Evolutionary conservation across 2,797 vertebrate species (phyloP), one percentile per base, ranked within the genome.

Genomic region (Molossus molossus): DNA sequence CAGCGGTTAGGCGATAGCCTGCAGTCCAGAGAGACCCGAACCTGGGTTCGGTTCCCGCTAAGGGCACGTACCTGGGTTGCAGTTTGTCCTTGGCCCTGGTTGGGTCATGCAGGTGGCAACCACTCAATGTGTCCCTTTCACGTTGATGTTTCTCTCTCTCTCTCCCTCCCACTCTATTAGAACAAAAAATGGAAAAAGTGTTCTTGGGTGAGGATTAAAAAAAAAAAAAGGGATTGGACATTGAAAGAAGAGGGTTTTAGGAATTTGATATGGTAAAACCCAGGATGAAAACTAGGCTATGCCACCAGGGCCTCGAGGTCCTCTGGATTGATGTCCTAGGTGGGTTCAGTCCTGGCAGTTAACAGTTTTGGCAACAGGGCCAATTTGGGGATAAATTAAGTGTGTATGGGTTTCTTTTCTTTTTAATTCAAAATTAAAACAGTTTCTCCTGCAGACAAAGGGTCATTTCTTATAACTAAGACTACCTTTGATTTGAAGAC

Each of bases 361-460:
- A 93, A 88, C 2, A 55, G 62, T 48, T 91, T 83, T 89, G 64
- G 14, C 48, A 87, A 55, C 70, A 57, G 17, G 17, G 55, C n/a
- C 37, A 45, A 83, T 55, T 80, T 69, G 9, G 50, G 9, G 1
- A 2, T 60, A 87, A 23, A 50, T 37, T 33, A 82, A 85, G 60
- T 58, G 27, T 92, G 90, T 81, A 55, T 53, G n/a, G 21, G 14
- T 67, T 58, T 18, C n/a, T 88, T 18, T 14, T 45, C 21, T 64
- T 48, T 60, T 85, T 62, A 5, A 70, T 92, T 70, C 50, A 79
- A n/a, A 69, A 76, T 90, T 90, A 81, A 92, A 92, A 45, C 33
- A 67, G 9, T 37, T 76, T 58, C 21, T 79, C 11, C 9, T 40
- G 20, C n/a, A 58, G 37, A 60, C 8, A 82, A 64, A 70, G 15